phyloP scores from a whole-genome alignment of 2,797 vertebrate species.

The Artibeus lituratus region DNA sequence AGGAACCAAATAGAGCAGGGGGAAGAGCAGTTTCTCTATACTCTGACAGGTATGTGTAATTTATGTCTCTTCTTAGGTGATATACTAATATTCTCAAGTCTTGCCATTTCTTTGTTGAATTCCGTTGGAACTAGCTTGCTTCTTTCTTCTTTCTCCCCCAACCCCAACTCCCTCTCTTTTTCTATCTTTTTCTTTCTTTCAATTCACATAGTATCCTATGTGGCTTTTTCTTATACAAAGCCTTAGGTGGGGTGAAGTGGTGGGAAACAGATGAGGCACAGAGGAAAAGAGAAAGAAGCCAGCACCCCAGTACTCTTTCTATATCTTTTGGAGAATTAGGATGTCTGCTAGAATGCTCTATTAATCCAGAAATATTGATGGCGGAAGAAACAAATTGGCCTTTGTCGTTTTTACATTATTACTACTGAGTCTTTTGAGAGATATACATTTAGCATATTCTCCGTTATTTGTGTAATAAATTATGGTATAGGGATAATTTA shows the following conservation, averaged over 20 bases:
- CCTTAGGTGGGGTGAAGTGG: background rate
- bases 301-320: background rate
- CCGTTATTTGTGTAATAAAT: constrained; percentile 44
- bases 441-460: constrained; percentile 6
- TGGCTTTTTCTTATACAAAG: background rate
- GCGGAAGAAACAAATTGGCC: background rate
- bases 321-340: background rate
- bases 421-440: background rate
- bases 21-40: constrained; percentile 88
- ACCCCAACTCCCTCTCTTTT: too few relatives aligned
- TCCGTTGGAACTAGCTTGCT: background rate
- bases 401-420: constrained; percentile 10
- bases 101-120: background rate
- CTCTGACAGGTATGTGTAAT: constrained; percentile 84
- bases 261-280: background rate
- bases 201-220: background rate
- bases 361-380: background rate
- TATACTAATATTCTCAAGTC: background rate
- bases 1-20: constrained; percentile 86
- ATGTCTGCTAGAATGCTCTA: background rate
- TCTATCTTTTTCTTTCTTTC: background rate
- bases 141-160: background rate
- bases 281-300: background rate
- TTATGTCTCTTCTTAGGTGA: background rate
- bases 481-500: background rate